Percentiles rank a stretch among this genome's conserved stretches.
Evolutionary conservation across 2,113 vertebrate species (phyloP).

Genomic region (Calonectris borealis): DNA sequence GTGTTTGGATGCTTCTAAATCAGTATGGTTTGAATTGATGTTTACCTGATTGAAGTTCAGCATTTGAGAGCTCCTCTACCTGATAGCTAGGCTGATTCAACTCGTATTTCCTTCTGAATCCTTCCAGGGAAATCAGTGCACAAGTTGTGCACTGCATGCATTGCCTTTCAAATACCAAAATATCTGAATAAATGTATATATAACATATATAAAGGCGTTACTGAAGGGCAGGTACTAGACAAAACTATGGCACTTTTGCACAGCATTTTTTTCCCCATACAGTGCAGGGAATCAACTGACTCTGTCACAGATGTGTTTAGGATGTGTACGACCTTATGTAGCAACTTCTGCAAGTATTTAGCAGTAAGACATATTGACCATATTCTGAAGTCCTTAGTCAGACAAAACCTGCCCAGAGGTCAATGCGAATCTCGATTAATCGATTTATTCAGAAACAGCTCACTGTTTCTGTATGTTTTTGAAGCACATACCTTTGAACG

Average conservation of each 20-base stretch:
- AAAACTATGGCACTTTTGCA: background rate
- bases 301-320: background rate
- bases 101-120: background rate
- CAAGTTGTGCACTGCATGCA: background rate
- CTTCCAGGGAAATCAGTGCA: background rate
- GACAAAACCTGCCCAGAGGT: slow-evolving; percentile 7
- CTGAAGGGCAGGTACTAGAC: background rate
- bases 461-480: background rate
- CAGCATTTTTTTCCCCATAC: background rate
- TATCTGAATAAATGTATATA: background rate
- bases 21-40: background rate
- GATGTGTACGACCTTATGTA: background rate
- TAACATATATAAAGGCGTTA: background rate
- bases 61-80: background rate
- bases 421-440: background rate
- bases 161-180: background rate
- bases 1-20: background rate
- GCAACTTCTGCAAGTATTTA: slow-evolving; percentile 28
- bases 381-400: background rate
- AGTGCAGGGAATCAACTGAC: background rate
- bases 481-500: background rate
- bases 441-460: background rate
- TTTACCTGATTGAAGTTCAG: background rate
- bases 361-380: background rate
- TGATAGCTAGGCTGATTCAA: background rate